Evolutionary conservation across 2,888 invertebrate species (phyloP).

Genomic region (Chymomyza fuscimana): DNA sequence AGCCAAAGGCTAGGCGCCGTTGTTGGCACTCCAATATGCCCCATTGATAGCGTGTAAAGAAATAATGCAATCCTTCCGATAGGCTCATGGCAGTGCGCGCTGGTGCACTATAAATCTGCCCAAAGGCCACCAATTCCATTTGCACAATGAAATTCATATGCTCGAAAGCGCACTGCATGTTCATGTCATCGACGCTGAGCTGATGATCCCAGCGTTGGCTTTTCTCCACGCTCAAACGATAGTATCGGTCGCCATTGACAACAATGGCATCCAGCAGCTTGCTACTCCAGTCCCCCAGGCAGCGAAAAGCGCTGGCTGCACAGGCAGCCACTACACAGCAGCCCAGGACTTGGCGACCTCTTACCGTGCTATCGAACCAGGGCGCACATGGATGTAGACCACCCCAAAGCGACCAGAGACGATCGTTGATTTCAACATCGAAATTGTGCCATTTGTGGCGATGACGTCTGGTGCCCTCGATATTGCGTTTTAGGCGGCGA

Average conservation of each 20-base stretch:
- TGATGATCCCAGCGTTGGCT: conserved; percentile 81
- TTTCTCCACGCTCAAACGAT: conserved; percentile 80
- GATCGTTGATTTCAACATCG: conserved; percentile 84
- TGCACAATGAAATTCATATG: conserved; percentile 82
- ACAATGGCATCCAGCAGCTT: conserved; percentile 84
- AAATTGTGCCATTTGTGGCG: conserved; percentile 80
- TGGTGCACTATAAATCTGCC: conserved; percentile 81
- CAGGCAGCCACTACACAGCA: conserved; percentile 83
- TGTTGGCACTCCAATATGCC: conserved; percentile 82
- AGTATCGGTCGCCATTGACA: conserved; percentile 82
- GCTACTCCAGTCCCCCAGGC: conserved; percentile 83
- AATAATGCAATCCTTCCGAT: conserved; percentile 82
- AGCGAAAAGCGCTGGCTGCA: conserved; percentile 82
- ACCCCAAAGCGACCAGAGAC: conserved; percentile 85
- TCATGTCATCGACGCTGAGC: conserved; percentile 81
- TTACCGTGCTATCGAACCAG: conserved; percentile 81
- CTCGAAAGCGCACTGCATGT: conserved; percentile 81
- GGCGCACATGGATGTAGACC: conserved; percentile 82
- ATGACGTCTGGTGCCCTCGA: conserved; percentile 51
- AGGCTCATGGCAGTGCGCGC: conserved; percentile 81
- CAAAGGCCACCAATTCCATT: conserved; percentile 82
- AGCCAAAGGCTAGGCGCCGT: conserved; percentile 82
- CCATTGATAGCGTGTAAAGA: conserved; percentile 81
- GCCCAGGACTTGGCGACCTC: conserved; percentile 84
- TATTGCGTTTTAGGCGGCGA: conserved; percentile 58